Evolutionary conservation across 1,140 invertebrate genomes (phyloP), one percentile per base, ranked within the genome.

Genomic region (Drosophila albomicans): DNA sequence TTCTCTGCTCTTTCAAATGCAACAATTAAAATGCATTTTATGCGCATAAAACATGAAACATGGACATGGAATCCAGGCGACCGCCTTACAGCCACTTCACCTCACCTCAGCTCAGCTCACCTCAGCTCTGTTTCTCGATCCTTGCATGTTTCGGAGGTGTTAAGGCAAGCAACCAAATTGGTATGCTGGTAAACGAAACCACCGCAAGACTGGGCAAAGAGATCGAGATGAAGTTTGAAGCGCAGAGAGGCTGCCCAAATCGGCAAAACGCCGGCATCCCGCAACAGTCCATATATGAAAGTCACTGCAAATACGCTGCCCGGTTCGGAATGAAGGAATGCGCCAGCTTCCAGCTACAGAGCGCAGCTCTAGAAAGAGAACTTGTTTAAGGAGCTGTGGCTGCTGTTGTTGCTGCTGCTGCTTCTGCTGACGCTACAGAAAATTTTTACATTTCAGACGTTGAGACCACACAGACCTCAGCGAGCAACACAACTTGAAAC

Each of bases 21-120:
- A 76, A 76, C 68, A 76, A 76, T 76, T 76, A 76, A 76, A 76
- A 76, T 66, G 69, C 74, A 76, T 76, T 76, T 76, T 72, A 76
- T 76, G 74, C 74, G 74, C 74, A 76, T 76, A 66, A 76, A 76
- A 76, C 74, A 72, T 76, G 68, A 65, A 66, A 76, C 74, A 72
- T 66, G 74, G 49, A 35, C 74, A 76, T 70, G 72, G 57, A 59
- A 74, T 73, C 63, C 70, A 73, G 25, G 59, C 59, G 59, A 62
- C 59, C 46, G 59, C 63, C 51, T 51, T 56, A 41, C 28, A 10
- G 30, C 63, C 28, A 11, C 11, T 20, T 28, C 32, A 41, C 20
- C 0, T n/a, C 13, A 13, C 8, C 32, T 28, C 35, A 10, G 8
- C 6, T 4, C 48, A 56, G 15, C 6, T 4, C 20, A 25, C 16